phyloP scores from a whole-genome alignment of 2,113 vertebrate species.

The Serilophus lunatus region DNA sequence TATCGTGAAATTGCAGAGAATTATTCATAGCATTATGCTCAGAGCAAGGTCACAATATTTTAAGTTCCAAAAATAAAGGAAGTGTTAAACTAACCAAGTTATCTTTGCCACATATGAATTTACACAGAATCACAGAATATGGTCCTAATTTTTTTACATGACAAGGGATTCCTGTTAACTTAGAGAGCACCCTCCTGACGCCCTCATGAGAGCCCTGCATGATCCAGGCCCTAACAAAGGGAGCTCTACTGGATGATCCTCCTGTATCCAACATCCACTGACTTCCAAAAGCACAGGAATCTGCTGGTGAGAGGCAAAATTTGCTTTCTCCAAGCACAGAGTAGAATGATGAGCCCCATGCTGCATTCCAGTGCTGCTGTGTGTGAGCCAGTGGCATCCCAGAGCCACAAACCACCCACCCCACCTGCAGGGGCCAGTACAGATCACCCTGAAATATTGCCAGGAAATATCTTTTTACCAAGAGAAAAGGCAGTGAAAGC shows the following conservation, averaged over 20 bases:
- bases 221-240: neutral
- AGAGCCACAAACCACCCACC: neutral
- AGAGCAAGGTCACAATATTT: neutral
- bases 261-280: neutral
- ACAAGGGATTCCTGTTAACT: neutral
- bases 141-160: too few species aligned
- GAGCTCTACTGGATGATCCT: neutral
- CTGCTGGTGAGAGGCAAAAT: neutral
- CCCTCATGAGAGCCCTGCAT: neutral
- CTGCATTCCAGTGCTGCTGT: conserved; percentile 40
- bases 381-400: neutral
- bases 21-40: fast-evolving
- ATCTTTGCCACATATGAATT: neutral
- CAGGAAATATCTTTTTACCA: neutral
- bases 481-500: neutral
- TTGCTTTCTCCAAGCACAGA: neutral
- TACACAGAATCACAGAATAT: too few species aligned
- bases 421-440: neutral
- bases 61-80: neutral
- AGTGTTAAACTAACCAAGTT: neutral
- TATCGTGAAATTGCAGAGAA: neutral
- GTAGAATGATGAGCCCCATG: neutral
- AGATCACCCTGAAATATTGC: neutral
- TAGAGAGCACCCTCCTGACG: neutral
- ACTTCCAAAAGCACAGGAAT: neutral